Evolutionary conservation across 2,113 vertebrate species (phyloP), one percentile per base, ranked within the genome.

Genomic region (Oryzias woworae): DNA sequence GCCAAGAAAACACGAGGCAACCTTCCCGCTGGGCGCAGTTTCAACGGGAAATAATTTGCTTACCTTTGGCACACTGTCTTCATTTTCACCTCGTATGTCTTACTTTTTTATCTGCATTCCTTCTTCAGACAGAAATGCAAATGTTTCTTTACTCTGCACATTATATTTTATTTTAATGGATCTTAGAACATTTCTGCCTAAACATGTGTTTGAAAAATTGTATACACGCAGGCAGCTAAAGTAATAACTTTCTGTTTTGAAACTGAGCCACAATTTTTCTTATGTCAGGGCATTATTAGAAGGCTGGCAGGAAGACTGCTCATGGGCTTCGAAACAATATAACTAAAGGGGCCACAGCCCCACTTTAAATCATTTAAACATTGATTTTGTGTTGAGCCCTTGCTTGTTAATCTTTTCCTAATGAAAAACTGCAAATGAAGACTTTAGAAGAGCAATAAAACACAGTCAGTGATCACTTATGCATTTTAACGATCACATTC

Each of bases 311-410:
- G 51, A 18, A 70, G 73, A 76, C 69, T 66, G 69, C 77, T 57
- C 74, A 69, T 43, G 51, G 70, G 55, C 63, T 73, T 62, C 53
- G 63, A 62, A 82, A 85, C 77, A 86, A 85, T 84, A 80, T 85
- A 77, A 82, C 84, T 75, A 85, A 82, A 82, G 84, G 49, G 78
- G 79, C 66, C 71, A 69, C 75, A 81, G 82, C 77, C 80, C 82
- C 82, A 73, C 74, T 85, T 84, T 86, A 86, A 87, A 86, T 89
- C 85, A 88, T 88, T 89, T 84, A 82, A 84, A 85, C 87, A 89
- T 88, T 85, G 85, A 89, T 89, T 89, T 87, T 87, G 78, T 86
- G 80, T 77, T 81, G 66, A 0, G 63, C 75, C 77, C 75, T 60
- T 64, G 82, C 82, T 81, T 86, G 81, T 84, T 86, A 86, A 86